These are phyloP conservation scores for Acrocera orbiculus DNA, from an alignment of 2,888 invertebrate species.

Conservation along the genomic window DNA sequence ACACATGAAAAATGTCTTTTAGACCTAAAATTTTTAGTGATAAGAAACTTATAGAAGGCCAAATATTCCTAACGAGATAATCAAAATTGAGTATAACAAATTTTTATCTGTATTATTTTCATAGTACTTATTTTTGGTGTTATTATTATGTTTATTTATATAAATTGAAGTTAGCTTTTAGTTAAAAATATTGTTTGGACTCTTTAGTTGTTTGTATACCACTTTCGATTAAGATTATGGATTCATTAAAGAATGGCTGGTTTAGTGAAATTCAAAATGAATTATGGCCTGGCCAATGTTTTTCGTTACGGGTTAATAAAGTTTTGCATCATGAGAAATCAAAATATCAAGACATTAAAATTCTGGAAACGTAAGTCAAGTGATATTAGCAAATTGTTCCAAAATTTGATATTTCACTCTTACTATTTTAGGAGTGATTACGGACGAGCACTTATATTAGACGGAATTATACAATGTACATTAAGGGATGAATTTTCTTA, in stretches of 20 bases:
- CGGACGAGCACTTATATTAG: slow-evolving; percentile 75
- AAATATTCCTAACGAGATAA: no score
- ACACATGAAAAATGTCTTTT: no score
- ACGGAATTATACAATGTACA: slow-evolving; percentile 94
- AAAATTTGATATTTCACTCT: not conserved
- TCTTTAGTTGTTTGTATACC: no score
- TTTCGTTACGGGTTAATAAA: slow-evolving; percentile 69
- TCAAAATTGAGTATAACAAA: no score
- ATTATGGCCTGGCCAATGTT: slow-evolving; percentile 78
- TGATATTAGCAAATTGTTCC: not conserved
- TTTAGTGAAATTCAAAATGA: slow-evolving; percentile 79
- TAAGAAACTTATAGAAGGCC: no score
- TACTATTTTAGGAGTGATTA: slow-evolving; percentile 41
- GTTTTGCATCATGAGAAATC: slow-evolving; percentile 65
- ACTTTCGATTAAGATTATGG: slow-evolving; percentile 43
- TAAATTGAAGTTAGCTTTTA: no score
- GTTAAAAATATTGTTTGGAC: no score
- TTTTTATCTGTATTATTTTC: no score
- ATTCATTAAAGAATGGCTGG: slow-evolving; percentile 65
- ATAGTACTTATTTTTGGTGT: no score
- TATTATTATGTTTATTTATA: no score
- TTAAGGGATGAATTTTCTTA: slow-evolving; percentile 93
- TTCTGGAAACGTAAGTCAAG: slow-evolving; percentile 54
- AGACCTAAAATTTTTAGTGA: no score
- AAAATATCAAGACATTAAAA: slow-evolving; percentile 66